A percentile compares a stretch with the other conserved stretches of the same genome.
These are phyloP conservation scores for Lethrus apterus DNA, from an alignment of 1,140 invertebrate species.

Conservation along the genomic window DNA sequence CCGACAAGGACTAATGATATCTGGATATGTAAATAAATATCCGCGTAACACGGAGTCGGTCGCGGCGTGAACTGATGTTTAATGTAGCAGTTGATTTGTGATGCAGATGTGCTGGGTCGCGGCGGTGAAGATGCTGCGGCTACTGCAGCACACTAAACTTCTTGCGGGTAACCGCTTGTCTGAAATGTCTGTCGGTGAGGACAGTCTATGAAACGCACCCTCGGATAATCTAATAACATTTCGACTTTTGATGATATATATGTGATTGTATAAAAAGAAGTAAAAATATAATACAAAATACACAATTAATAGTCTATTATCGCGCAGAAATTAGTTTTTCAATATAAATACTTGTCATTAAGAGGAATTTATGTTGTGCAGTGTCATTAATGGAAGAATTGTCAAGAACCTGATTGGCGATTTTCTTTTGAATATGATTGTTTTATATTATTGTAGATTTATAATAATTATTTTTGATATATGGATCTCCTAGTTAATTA, in stretches of 20 bases:
- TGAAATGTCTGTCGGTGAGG: conserved; percentile 4
- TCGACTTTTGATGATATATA: conserved; percentile 1
- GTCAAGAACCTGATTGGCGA: no score
- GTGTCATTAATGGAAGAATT: no score
- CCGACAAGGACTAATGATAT: conserved; percentile 30
- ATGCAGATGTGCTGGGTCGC: conserved; percentile 22
- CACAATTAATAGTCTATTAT: no score
- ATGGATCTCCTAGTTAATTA: no score
- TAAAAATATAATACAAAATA: no score
- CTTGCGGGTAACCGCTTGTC: conserved; percentile 21
- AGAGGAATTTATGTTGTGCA: no score
- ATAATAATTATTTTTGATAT: no score
- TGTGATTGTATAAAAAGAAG: background rate
- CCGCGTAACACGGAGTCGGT: conserved; percentile 25
- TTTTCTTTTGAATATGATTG: no score
- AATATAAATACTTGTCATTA: no score
- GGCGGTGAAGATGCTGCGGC: conserved; percentile 21
- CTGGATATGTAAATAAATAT: conserved; percentile 31
- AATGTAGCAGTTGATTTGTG: conserved; percentile 29
- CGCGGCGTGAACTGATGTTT: conserved; percentile 29
- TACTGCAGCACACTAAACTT: conserved; percentile 16
- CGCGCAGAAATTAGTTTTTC: no score
- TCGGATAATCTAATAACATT: conserved; percentile 11
- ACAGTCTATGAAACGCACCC: conserved; percentile 2
- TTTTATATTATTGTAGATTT: no score